Percentiles rank a stretch among this genome's conserved stretches.
Conservation (phyloP, 2,888 invertebrate genomes). For the Melinopterus prodromus region DNA sequence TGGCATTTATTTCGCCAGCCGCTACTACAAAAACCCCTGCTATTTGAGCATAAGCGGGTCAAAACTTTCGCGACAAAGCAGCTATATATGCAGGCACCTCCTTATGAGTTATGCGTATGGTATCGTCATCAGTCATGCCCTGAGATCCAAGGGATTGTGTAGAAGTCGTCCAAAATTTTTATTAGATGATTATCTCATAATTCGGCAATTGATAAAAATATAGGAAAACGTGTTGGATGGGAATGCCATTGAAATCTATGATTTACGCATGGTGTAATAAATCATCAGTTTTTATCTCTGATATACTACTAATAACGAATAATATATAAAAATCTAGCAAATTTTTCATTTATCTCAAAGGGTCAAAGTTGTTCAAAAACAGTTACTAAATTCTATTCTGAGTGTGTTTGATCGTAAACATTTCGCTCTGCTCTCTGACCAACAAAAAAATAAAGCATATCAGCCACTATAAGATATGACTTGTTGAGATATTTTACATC, state of each 20-base stretch:
- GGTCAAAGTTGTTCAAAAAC: slow-evolving; percentile 4
- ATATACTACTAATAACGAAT: neutral
- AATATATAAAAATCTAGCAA: neutral
- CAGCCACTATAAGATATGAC: slow-evolving; percentile 4
- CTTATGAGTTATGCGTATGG: no score
- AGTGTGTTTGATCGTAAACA: slow-evolving; percentile 4
- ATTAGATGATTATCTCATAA: no score
- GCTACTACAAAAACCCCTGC: no score
- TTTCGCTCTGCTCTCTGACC: neutral
- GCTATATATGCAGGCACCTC: no score
- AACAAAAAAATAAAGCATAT: neutral
- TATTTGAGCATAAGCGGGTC: no score
- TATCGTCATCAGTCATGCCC: no score
- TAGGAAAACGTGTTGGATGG: neutral
- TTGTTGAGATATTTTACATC: neutral
- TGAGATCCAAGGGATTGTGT: no score
- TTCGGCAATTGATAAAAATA: no score
- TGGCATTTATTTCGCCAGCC: no score
- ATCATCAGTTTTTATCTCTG: neutral
- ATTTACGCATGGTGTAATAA: neutral
- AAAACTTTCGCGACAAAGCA: no score
- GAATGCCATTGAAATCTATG: neutral
- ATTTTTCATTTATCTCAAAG: neutral
- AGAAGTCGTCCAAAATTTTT: no score
- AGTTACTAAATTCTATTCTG: neutral